Conservation (phyloP, 2,113 vertebrate species). For the Alethe diademata region DNA sequence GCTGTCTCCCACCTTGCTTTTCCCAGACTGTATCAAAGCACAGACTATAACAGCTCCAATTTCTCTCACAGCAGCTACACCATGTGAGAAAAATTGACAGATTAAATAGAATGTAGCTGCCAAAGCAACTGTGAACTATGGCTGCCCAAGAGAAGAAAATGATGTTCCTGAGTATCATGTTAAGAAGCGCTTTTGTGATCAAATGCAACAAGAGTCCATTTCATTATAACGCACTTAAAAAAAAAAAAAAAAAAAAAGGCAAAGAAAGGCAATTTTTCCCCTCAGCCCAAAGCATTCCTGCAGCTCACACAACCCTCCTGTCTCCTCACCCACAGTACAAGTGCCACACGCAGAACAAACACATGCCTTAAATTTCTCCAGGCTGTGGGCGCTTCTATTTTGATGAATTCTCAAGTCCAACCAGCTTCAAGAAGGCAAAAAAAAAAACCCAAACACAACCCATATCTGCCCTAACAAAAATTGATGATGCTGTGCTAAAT, state of each 20-base stretch:
- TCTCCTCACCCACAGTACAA: background rate
- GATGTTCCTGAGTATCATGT: background rate
- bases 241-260: no score
- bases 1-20: constrained; percentile 65
- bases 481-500: background rate
- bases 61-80: constrained; percentile 66
- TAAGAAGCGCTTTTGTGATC: constrained; percentile 22
- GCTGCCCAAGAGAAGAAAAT: constrained; percentile 44
- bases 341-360: background rate
- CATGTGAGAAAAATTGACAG: constrained; percentile 69
- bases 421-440: background rate
- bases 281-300: background rate
- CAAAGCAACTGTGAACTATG: constrained; percentile 46
- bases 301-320: background rate
- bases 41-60: constrained; percentile 66
- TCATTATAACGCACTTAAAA: background rate
- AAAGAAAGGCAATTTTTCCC: background rate
- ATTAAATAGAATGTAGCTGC: constrained; percentile 70
- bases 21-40: constrained; percentile 73
- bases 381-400: background rate
- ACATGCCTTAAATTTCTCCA: background rate
- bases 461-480: background rate
- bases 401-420: background rate
- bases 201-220: background rate
- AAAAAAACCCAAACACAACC: no score